Percentiles rank a stretch among this genome's conserved stretches.
Conservation (phyloP, 2,113 vertebrate genomes). For the Felis catus region DNA sequence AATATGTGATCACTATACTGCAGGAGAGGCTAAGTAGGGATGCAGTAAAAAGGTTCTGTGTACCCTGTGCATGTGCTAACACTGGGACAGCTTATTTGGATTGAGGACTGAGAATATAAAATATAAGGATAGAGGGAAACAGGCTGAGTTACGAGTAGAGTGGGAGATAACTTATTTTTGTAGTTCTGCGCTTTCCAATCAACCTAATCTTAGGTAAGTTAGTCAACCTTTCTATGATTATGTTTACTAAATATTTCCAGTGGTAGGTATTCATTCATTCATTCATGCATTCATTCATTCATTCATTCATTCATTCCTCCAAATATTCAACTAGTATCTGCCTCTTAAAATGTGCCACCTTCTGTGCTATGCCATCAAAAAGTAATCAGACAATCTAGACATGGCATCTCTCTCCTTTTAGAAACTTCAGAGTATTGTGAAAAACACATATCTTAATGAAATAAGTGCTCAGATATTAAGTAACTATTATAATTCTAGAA, state of each 20-base stretch:
- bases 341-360: background rate
- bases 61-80: background rate
- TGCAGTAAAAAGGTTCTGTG: background rate
- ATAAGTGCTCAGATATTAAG: background rate
- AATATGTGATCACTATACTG: background rate
- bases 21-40: background rate
- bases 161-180: background rate
- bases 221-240: background rate
- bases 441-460: background rate
- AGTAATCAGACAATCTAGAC: background rate
- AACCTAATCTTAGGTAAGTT: background rate
- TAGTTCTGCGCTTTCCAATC: background rate
- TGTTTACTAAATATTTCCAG: background rate
- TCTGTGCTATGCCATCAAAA: background rate
- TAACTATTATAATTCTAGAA: background rate
- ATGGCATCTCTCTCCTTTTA: background rate
- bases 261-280: background rate
- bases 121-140: background rate
- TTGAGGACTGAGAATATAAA: background rate
- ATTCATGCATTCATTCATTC: background rate
- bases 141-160: background rate
- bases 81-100: background rate
- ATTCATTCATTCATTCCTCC: background rate
- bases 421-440: background rate
- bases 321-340: background rate